Evolutionary conservation across 2,113 vertebrate genomes (phyloP).

Genomic region (Ceuthmochares aereus): DNA sequence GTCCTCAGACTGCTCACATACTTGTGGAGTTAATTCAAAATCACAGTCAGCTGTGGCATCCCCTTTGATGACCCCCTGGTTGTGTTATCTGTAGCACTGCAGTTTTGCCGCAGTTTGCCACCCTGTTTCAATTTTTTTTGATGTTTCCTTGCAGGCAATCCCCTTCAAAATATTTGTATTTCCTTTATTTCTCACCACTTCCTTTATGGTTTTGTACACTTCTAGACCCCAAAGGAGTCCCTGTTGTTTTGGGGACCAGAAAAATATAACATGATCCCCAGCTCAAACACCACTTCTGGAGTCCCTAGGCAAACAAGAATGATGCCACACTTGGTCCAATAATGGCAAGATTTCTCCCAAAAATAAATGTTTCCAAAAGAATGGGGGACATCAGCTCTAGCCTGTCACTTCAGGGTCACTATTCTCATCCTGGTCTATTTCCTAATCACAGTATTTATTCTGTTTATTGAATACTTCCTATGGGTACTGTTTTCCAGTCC

Average conservation of each 20-base stretch:
- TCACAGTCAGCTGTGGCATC: too few relatives aligned
- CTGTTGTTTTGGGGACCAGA: fast-evolving
- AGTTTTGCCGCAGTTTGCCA: not conserved
- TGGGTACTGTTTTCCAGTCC: not conserved
- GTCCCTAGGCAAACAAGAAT: not conserved
- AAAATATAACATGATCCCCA: not conserved
- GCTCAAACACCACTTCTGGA: not conserved
- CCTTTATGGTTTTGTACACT: not conserved
- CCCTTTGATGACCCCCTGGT: not conserved
- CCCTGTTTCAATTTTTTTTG: not conserved
- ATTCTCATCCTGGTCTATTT: not conserved
- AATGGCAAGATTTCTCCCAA: not conserved
- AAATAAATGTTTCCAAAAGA: not conserved
- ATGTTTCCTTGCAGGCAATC: fast-evolving
- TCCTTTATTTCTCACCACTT: not conserved
- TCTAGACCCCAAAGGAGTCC: not conserved
- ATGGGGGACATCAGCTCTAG: fast-evolving
- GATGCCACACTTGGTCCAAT: not conserved
- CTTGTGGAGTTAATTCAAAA: not conserved
- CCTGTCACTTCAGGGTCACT: not conserved
- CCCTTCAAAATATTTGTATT: not conserved
- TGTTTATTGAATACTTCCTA: not conserved
- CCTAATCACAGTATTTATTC: fast-evolving
- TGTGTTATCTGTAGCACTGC: not conserved
- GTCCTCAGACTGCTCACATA: not conserved